Evolutionary conservation across 1,140 invertebrate genomes (phyloP).

Genomic region (Drosophila burlai): DNA sequence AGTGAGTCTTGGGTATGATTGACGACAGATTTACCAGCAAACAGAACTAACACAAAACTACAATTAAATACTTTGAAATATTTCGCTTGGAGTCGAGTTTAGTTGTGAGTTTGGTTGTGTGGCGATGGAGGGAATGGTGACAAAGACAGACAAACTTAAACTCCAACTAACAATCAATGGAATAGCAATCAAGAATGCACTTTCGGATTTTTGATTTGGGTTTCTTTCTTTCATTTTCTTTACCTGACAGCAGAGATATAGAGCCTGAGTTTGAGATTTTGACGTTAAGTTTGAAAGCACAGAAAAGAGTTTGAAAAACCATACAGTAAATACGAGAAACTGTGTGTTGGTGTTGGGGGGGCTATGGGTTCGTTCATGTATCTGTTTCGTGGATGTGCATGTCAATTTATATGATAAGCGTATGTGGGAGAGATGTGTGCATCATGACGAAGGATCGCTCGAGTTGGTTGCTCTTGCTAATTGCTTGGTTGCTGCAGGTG

Average conservation of each 20-base stretch:
- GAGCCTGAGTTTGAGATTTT: slow-evolving; percentile 58
- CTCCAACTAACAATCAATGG: slow-evolving; percentile 79
- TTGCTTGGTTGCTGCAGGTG: slow-evolving; percentile 49
- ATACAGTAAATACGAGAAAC: slow-evolving; percentile 56
- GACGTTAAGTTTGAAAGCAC: slow-evolving; percentile 55
- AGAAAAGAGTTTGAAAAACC: slow-evolving; percentile 69
- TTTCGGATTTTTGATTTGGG: slow-evolving; percentile 45
- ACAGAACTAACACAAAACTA: slow-evolving; percentile 55
- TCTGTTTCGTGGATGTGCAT: slow-evolving; percentile 46
- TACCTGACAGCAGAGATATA: slow-evolving; percentile 76
- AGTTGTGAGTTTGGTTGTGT: not conserved
- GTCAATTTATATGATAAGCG: slow-evolving; percentile 80
- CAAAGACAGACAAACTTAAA: slow-evolving; percentile 78
- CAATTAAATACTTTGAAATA: slow-evolving; percentile 46
- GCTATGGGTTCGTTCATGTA: slow-evolving; percentile 25
- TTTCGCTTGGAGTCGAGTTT: slow-evolving; percentile 3
- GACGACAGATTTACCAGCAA: slow-evolving; percentile 51
- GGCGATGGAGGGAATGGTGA: slow-evolving; percentile 29
- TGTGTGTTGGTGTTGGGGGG: slow-evolving; percentile 12
- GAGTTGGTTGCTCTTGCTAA: slow-evolving; percentile 45
- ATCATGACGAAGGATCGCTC: slow-evolving; percentile 45
- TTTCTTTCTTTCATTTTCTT: too few relatives aligned
- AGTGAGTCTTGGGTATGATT: slow-evolving; percentile 43
- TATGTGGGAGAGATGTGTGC: slow-evolving; percentile 56
- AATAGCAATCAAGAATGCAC: slow-evolving; percentile 63